Conservation (phyloP, 2,888 invertebrate genomes). For the Calameuta idolon region DNA sequence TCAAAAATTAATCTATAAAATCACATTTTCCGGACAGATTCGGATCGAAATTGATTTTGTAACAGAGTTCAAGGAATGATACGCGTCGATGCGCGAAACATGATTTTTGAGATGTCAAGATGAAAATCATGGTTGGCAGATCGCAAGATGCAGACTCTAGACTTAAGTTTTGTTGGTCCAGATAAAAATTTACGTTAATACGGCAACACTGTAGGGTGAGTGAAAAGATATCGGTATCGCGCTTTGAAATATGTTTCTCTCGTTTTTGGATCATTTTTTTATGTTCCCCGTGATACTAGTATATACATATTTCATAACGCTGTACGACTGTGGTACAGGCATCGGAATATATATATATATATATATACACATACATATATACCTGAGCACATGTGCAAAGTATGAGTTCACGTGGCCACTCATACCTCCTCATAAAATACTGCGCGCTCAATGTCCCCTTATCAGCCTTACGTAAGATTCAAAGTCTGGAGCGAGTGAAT, state of each 20-base stretch:
- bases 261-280: background rate
- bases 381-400: background rate
- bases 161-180: background rate
- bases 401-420: background rate
- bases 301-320: background rate
- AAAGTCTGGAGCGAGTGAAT: background rate
- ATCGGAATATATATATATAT: background rate
- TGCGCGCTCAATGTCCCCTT: background rate
- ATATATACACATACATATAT: background rate
- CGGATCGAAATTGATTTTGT: too few species aligned
- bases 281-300: background rate
- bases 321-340: background rate
- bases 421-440: background rate
- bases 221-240: background rate
- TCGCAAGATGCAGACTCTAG: too few species aligned
- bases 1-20: background rate
- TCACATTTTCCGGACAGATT: rapidly evolving
- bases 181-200: background rate
- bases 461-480: background rate
- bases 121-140: too few species aligned
- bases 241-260: background rate
- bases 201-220: background rate
- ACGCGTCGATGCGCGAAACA: too few species aligned
- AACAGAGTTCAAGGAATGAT: too few species aligned
- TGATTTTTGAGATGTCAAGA: too few species aligned